A percentile compares a stretch with the other conserved stretches of the same genome.
Evolutionary conservation across 1,140 invertebrate species (phyloP).

Genomic region (Panagrolaimus sp.): DNA sequence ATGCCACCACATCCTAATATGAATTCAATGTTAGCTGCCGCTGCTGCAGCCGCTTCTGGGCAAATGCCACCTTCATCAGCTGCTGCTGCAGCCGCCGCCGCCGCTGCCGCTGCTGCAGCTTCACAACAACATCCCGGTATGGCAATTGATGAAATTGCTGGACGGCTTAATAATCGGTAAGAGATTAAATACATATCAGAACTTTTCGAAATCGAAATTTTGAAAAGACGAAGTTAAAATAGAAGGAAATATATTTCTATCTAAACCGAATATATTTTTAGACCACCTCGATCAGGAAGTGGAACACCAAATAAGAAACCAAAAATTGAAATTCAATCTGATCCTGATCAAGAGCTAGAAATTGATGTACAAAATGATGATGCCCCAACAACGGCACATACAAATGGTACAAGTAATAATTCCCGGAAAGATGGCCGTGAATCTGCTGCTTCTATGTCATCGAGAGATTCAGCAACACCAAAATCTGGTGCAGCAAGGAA

Average conservation of each 20-base stretch:
- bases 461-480: slow-evolving; percentile 38
- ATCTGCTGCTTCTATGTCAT: slow-evolving; percentile 35
- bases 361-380: slow-evolving; percentile 13
- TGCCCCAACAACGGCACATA: slow-evolving; percentile 17
- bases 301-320: slow-evolving; percentile 21
- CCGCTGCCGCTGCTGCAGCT: not conserved
- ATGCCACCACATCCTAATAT: slow-evolving; percentile 10
- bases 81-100: not conserved
- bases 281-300: not conserved
- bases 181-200: no score
- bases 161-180: not conserved
- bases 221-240: no score
- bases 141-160: not conserved
- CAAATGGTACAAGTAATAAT: slow-evolving; percentile 25
- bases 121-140: not conserved
- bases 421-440: slow-evolving; percentile 32
- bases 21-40: not conserved
- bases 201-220: no score
- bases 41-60: no score
- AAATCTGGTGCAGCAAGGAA: slow-evolving; percentile 29
- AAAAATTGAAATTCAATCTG: slow-evolving; percentile 13
- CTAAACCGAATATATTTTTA: no score
- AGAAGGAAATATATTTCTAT: no score
- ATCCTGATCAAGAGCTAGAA: not conserved
- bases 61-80: not conserved